A percentile compares a stretch with the other conserved stretches of the same genome.
Conservation (phyloP, 2,888 invertebrate genomes). For the Lepidochrysops patricia region DNA sequence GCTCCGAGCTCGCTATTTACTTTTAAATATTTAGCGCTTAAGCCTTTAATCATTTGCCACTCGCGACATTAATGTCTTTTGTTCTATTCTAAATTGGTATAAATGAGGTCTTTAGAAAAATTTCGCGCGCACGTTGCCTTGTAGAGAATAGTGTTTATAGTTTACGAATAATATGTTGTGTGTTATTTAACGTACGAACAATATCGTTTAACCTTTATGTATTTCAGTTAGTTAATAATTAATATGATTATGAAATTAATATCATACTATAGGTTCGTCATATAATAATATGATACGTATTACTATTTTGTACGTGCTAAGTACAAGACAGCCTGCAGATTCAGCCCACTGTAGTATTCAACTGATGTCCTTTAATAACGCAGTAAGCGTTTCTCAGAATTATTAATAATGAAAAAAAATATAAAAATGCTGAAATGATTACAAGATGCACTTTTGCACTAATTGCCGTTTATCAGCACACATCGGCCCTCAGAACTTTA, state of each 20-base stretch:
- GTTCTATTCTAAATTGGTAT: not conserved
- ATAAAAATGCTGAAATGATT: no score
- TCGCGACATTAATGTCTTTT: slow-evolving; percentile 1
- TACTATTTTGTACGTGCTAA: no score
- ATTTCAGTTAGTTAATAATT: no score
- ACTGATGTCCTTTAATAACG: no score
- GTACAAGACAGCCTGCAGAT: no score
- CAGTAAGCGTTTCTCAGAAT: no score
- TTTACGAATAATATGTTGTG: not conserved
- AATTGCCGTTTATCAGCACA: not conserved
- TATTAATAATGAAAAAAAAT: no score
- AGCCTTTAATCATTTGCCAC: slow-evolving; percentile 19
- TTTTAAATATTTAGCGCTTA: slow-evolving; percentile 22
- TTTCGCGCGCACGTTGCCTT: not conserved
- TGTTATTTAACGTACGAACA: not conserved
- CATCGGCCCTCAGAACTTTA: not conserved
- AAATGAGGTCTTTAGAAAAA: not conserved
- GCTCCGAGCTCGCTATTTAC: slow-evolving; percentile 23
- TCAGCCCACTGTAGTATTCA: no score
- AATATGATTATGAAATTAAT: no score
- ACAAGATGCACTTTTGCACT: no score
- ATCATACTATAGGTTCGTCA: no score
- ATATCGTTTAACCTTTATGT: not conserved
- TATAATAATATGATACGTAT: no score
- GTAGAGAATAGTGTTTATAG: not conserved